Conservation (phyloP, 2,113 vertebrate species). For the Strigops habroptila region DNA sequence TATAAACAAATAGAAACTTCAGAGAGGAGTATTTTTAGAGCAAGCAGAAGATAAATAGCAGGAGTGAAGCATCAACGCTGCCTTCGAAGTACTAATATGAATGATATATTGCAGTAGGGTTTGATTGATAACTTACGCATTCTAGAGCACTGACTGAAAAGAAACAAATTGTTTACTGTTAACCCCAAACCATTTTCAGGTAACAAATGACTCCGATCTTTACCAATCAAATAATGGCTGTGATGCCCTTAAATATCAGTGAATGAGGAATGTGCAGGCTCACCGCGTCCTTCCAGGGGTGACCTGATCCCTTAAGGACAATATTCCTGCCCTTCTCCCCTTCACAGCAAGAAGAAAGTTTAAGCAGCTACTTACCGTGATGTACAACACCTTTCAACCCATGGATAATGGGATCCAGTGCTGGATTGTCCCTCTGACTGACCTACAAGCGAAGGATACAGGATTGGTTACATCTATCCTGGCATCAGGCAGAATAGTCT, state of each 20-base stretch:
- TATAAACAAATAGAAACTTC: constrained; percentile 70
- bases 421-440: constrained; percentile 89
- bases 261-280: constrained; percentile 51
- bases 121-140: constrained; percentile 66
- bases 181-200: constrained; percentile 62
- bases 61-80: constrained; percentile 10
- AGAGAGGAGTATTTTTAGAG: constrained; percentile 64
- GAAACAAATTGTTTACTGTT: constrained; percentile 73
- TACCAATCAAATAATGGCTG: constrained; percentile 68
- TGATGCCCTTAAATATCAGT: constrained; percentile 54
- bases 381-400: constrained; percentile 95
- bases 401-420: constrained; percentile 93
- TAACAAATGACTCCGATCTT: constrained; percentile 64
- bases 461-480: constrained; percentile 74
- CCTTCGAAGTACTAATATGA: constrained; percentile 51
- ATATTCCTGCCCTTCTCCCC: constrained; percentile 27
- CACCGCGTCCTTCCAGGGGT: constrained; percentile 23
- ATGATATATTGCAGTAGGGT: constrained; percentile 38
- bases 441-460: constrained; percentile 83
- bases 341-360: constrained; percentile 34
- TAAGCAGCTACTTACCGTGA: constrained; percentile 86
- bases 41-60: constrained; percentile 67
- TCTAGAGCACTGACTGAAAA: constrained; percentile 60
- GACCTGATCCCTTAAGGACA: constrained; percentile 46
- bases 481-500: constrained; percentile 67